Percentiles rank a stretch among this genome's conserved stretches.
Conservation (phyloP, 2,113 vertebrate genomes). For the Chaetodon trifascialis region DNA sequence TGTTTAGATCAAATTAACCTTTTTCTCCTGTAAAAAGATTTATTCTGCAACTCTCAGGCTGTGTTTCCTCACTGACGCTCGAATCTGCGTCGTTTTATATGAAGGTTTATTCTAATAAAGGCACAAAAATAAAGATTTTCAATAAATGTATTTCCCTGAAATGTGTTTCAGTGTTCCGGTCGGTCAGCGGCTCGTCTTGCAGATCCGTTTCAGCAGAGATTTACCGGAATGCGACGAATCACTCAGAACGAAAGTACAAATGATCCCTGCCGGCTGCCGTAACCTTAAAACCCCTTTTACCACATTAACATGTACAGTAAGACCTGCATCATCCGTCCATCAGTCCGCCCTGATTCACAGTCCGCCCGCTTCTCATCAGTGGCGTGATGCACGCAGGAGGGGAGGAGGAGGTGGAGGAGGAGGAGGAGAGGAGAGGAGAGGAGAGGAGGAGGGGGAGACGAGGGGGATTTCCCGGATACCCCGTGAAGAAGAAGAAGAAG, state of each 20-base stretch:
- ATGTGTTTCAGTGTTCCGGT: neutral
- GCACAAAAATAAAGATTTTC: too few species aligned
- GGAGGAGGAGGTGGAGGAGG: neutral
- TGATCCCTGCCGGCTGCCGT: constrained; percentile 43
- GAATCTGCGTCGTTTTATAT: too few species aligned
- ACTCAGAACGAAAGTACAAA: constrained; percentile 65
- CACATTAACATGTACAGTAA: constrained; percentile 17
- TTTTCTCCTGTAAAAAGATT: too few species aligned
- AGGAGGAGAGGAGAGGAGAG: neutral
- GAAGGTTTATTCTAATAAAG: too few species aligned
- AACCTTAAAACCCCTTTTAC: neutral
- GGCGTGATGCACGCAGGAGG: constrained; percentile 18
- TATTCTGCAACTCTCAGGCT: too few species aligned
- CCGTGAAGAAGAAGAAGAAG: neutral
- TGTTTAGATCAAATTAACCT: too few species aligned
- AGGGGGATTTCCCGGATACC: constrained; percentile 59
- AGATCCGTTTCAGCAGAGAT: neutral
- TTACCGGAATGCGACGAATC: constrained; percentile 70
- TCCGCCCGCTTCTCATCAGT: neutral
- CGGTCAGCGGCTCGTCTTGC: neutral
- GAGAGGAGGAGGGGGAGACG: neutral
- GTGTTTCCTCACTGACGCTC: too few species aligned
- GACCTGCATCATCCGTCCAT: neutral
- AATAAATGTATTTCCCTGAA: neutral
- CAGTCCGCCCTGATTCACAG: neutral